These are phyloP conservation scores for Merops nubicus DNA, from an alignment of 2,113 vertebrate species.

Conservation along the genomic window DNA sequence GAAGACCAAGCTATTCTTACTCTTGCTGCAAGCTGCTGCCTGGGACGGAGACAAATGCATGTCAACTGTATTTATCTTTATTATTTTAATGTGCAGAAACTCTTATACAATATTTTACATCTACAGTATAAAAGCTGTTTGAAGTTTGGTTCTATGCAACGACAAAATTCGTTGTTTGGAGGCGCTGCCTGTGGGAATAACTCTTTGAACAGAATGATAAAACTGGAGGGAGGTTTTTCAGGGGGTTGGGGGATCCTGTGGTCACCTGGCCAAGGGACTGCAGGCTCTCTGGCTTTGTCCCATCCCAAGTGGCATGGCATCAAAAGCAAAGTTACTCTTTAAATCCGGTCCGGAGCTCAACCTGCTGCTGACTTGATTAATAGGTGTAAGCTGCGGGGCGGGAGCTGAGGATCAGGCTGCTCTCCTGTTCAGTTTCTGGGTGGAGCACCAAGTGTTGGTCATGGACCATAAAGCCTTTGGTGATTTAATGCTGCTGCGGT, in stretches of 20 bases:
- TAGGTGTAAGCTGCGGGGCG: not conserved
- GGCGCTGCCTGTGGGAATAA: not conserved
- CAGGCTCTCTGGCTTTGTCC: not conserved
- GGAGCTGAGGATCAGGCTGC: not conserved
- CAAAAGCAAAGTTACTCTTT: not conserved
- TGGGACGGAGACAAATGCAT: not conserved
- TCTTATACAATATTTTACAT: not conserved
- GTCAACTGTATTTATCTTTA: not conserved
- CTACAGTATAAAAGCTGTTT: not conserved
- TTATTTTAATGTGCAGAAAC: not conserved
- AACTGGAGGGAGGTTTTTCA: fast-evolving
- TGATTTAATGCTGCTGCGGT: not conserved
- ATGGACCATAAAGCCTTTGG: conserved; percentile 23
- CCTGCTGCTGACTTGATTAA: conserved; percentile 18
- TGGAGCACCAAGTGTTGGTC: conserved; percentile 31
- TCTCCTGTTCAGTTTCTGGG: conserved; percentile 31
- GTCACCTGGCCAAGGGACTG: not conserved
- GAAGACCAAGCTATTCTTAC: conserved; percentile 47
- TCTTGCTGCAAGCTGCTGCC: not conserved
- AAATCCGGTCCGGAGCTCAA: not conserved
- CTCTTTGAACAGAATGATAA: not conserved
- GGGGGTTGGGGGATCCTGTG: fast-evolving
- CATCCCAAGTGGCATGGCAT: not conserved
- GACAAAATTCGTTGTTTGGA: not conserved
- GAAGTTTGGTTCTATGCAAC: not conserved